These are phyloP conservation scores for Magallana ariakensis DNA, from an alignment of 1,140 invertebrate genomes.

Conservation along the genomic window DNA sequence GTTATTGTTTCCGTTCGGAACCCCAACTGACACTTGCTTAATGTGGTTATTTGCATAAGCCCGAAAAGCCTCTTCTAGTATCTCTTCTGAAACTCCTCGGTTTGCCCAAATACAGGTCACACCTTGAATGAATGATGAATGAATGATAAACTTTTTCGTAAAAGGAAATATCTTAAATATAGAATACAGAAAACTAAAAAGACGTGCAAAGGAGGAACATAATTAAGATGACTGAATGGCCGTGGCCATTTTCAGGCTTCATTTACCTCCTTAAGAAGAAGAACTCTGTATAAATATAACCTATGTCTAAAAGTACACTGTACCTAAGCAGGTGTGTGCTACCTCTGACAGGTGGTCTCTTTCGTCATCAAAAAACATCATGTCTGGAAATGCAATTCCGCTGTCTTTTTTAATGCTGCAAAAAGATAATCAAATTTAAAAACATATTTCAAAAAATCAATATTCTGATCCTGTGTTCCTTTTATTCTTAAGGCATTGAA, in stretches of 20 bases:
- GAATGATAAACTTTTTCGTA: background rate
- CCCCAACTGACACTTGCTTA: conserved; percentile 25
- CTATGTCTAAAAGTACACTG: no score
- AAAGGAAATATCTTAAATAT: no score
- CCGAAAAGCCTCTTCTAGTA: conserved; percentile 54
- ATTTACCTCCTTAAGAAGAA: no score
- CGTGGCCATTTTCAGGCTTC: no score
- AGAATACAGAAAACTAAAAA: no score
- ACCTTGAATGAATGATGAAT: conserved; percentile 40
- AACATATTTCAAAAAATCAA: no score
- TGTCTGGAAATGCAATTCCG: conserved; percentile 83
- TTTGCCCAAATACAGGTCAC: conserved; percentile 60
- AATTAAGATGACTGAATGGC: no score
- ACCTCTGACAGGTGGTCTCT: conserved; percentile 59
- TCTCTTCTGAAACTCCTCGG: conserved; percentile 58
- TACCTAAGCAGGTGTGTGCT: conserved; percentile 58
- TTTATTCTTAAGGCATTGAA: no score
- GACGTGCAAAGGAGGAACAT: no score
- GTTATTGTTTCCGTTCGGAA: conserved; percentile 38
- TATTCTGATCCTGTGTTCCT: no score
- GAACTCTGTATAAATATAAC: no score
- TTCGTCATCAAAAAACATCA: conserved; percentile 78
- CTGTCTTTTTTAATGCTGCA: conserved; percentile 83
- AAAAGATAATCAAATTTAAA: conserved; percentile 37
- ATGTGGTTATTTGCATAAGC: conserved; percentile 49